A percentile compares a stretch with the other conserved stretches of the same genome.
Conservation (phyloP, 2,113 vertebrate genomes). For the Cavia aperea region DNA sequence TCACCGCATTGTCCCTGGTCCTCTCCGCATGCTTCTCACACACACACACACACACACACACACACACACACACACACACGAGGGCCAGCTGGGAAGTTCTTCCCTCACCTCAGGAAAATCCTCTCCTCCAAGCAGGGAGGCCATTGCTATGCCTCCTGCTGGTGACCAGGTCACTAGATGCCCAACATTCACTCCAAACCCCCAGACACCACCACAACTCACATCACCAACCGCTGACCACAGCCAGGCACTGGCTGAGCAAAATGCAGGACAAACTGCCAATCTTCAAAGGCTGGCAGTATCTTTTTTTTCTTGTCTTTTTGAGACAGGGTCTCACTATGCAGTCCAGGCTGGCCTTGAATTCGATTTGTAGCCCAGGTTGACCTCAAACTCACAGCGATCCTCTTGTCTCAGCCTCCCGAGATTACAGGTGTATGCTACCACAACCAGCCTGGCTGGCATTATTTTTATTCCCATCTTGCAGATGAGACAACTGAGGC, state of each 20-base stretch:
- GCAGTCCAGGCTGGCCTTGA: neutral
- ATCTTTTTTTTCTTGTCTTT: neutral
- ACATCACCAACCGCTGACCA: neutral
- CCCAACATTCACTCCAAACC: neutral
- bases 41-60: too few species aligned
- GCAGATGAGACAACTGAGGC: constrained; percentile 29
- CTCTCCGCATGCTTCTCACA: neutral
- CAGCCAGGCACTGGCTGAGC: neutral
- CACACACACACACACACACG: neutral
- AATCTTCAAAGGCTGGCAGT: neutral
- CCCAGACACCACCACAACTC: neutral
- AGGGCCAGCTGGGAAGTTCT: neutral
- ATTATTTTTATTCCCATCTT: neutral
- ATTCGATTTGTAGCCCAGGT: neutral
- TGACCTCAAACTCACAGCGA: neutral
- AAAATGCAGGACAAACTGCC: neutral
- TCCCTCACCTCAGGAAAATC: neutral
- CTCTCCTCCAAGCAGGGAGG: neutral
- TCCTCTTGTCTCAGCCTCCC: neutral
- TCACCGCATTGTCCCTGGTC: neutral
- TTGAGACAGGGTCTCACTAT: neutral
- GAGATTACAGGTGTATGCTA: too few species aligned
- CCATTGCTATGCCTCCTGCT: neutral
- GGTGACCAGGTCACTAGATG: neutral
- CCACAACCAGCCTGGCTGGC: neutral